Percentiles rank a stretch among this genome's conserved stretches.
Evolutionary conservation across 53 echinoderm and acorn worm genomes (phyloP).

Genomic region (Pentamera pediparva): DNA sequence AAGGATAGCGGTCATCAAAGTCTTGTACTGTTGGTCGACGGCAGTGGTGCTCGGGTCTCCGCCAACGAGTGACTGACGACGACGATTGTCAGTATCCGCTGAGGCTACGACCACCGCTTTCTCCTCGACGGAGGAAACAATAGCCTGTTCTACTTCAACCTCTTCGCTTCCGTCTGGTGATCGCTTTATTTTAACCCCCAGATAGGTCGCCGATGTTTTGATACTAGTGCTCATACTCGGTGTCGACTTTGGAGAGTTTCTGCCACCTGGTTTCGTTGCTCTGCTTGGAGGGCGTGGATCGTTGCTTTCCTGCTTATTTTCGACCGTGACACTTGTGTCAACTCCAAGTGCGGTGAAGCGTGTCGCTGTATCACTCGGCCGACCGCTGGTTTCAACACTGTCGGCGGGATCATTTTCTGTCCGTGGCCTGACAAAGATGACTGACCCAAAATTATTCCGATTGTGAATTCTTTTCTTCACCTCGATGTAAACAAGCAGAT

Average conservation of each 20-base stretch:
- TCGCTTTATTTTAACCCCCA: neutral
- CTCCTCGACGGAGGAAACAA: neutral
- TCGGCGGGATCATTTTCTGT: no score
- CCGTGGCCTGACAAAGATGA: neutral
- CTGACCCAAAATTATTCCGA: conserved; percentile 5
- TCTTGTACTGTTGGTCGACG: neutral
- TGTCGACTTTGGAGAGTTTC: no score
- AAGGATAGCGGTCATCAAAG: neutral
- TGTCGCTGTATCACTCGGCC: neutral
- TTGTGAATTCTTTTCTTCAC: conserved; percentile 40
- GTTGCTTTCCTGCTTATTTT: neutral
- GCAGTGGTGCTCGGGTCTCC: neutral
- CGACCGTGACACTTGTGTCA: neutral
- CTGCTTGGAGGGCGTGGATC: neutral
- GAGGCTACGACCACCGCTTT: neutral
- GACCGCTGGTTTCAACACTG: neutral
- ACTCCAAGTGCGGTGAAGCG: neutral
- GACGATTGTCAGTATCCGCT: neutral
- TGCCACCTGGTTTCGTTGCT: no score
- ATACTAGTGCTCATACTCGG: neutral
- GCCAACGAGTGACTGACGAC: no score
- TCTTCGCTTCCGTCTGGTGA: neutral
- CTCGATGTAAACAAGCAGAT: conserved; percentile 59
- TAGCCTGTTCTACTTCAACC: neutral
- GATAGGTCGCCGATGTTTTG: neutral